A percentile compares a stretch with the other conserved stretches of the same genome.
phyloP scores from a whole-genome alignment of 1,140 invertebrate species.

The Macrobrachium rosenbergii region DNA sequence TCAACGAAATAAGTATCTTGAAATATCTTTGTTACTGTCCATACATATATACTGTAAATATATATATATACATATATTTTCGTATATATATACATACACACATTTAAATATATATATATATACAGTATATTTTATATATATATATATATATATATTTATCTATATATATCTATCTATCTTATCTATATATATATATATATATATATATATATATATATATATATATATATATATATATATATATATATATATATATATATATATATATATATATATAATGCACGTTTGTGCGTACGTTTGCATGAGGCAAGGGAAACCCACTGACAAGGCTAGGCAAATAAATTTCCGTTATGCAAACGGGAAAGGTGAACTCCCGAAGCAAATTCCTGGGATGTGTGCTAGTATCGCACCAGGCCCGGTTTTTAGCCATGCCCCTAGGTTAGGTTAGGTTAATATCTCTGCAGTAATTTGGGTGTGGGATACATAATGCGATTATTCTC shows the following conservation, averaged over 20 bases:
- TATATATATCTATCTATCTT: neutral
- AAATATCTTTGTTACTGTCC: too few relatives aligned
- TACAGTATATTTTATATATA: neutral
- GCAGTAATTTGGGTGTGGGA: too few relatives aligned
- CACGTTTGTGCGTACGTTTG: neutral
- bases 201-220: neutral
- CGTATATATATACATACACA: neutral
- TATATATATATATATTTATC: conserved; percentile 3
- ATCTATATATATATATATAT: neutral
- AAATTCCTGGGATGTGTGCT: too few relatives aligned
- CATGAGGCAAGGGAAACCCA: neutral
- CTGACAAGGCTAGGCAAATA: too few relatives aligned
- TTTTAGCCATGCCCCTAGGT: too few relatives aligned
- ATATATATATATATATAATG: neutral
- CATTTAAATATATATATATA: neutral
- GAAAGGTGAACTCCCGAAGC: too few relatives aligned
- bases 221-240: neutral
- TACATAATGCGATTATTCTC: too few relatives aligned
- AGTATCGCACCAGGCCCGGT: too few relatives aligned
- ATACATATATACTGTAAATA: neutral
- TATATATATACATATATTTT: conserved; percentile 2
- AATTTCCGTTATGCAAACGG: too few relatives aligned
- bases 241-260: conserved; percentile 2
- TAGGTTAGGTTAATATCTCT: too few relatives aligned
- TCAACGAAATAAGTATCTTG: too few relatives aligned